Conservation (phyloP, 2,113 vertebrate species). For the Rhadina sibilatrix region DNA sequence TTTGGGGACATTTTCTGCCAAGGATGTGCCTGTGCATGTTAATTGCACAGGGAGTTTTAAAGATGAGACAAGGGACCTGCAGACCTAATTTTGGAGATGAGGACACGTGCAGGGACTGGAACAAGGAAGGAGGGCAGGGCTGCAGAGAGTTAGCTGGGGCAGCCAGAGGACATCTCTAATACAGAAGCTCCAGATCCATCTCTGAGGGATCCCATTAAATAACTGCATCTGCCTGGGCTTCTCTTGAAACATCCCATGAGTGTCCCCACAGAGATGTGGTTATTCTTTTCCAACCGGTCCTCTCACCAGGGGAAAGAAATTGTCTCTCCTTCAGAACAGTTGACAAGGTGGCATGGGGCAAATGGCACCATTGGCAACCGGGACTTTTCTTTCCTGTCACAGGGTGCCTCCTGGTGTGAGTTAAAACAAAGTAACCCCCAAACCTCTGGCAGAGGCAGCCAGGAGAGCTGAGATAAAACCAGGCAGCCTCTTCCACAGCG, state of each 20-base stretch:
- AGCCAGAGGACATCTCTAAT: not conserved
- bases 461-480: not conserved
- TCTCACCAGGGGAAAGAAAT: not conserved
- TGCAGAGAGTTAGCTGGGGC: not conserved
- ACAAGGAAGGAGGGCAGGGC: not conserved
- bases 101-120: not conserved
- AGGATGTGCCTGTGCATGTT: not conserved
- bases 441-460: not conserved
- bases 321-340: not conserved
- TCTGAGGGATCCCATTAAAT: not conserved
- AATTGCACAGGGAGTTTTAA: not conserved
- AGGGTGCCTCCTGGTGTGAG: not conserved
- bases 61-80: not conserved
- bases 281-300: not conserved
- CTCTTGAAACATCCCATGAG: not conserved
- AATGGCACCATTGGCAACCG: fast-evolving
- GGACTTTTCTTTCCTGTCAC: not conserved
- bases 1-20: not conserved
- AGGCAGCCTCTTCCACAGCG: fast-evolving
- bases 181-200: not conserved
- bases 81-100: not conserved
- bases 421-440: not conserved
- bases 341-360: fast-evolving
- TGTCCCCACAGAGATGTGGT: not conserved
- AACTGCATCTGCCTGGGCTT: not conserved